Base-by-base conservation (phyloP, 2,888 invertebrate species). In the Cecidostiba fungosa region DNA sequence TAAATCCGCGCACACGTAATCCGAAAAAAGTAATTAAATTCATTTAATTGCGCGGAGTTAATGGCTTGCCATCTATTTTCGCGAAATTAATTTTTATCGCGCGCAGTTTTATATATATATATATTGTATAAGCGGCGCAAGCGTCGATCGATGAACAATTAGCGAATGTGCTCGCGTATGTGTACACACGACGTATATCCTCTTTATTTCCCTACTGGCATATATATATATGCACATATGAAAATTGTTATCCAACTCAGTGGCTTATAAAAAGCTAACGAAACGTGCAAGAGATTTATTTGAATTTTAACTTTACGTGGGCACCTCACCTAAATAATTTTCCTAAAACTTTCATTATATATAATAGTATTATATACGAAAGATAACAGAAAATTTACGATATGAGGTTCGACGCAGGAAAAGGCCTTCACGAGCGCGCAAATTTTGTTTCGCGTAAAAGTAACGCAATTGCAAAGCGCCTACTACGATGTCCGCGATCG, bases 231-330 rank as follows among this genome's bases (percentile, higher is more conserved):
- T 3, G 70, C 1, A n/a, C n/a, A n/a, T n/a, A n/a, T n/a, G n/a
- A 72, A 43, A 72, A 72, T 59, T 36, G 36, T 77, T 77, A 59
- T 77, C 23, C 59, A 59, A 77, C 59, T 77, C 59, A 62, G 47
- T 59, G 39, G 59, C 59, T 32, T 36, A 59, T 54, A 23, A 77
- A 62, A 59, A 36, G 3, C 59, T 26, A 59, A 77, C 77, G 59
- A 39, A 77, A 77, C 59, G 36, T 36, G 59, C n/a, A 8, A 72
- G 4, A 72, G 10, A 23, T 77, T 39, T 12, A 32, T 59, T 23
- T 5, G 16, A 50, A n/a, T 29, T 26, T 32, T 54, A 39, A n/a
- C 23, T 69, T 29, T 32, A 32, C 32, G 4, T 3, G 16, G 12
- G 16, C 32, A 16, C 19, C 6, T 19, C 6, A 3, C 8, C 10